Percentiles rank a stretch among this genome's conserved stretches.
Evolutionary conservation across 2,888 invertebrate genomes (phyloP).

Genomic region (Geophilus truncorum): DNA sequence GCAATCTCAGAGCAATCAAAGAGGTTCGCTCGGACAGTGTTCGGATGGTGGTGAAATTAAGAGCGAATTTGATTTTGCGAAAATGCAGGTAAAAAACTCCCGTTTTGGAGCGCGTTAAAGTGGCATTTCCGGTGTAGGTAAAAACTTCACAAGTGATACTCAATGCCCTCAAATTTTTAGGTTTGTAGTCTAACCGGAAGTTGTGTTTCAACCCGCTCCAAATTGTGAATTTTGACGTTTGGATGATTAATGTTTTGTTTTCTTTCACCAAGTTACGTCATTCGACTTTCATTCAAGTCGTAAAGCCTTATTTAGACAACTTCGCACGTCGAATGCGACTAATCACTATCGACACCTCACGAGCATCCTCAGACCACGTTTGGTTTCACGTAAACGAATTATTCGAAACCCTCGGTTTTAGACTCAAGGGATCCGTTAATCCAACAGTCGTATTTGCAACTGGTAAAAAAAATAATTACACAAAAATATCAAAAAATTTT

Average conservation of each 20-base stretch:
- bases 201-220: too few relatives aligned
- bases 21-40: not conserved
- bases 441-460: not conserved
- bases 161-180: too few relatives aligned
- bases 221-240: too few relatives aligned
- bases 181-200: too few relatives aligned
- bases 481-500: too few relatives aligned
- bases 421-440: not conserved
- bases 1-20: not conserved
- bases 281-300: not conserved
- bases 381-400: conserved; percentile 25
- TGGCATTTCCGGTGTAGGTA: too few relatives aligned
- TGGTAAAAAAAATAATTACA: not conserved
- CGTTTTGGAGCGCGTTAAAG: too few relatives aligned
- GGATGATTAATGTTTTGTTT: too few relatives aligned
- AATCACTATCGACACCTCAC: not conserved
- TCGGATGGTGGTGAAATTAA: not conserved
- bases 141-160: too few relatives aligned
- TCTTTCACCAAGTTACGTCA: not conserved
- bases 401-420: not conserved
- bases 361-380: not conserved
- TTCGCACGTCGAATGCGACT: not conserved
- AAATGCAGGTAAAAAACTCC: conserved; percentile 11
- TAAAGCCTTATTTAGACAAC: not conserved
- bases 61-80: not conserved